A percentile compares a stretch with the other conserved stretches of the same genome.
Evolutionary conservation across 2,113 vertebrate species (phyloP).

Genomic region (Nettapus auritus): DNA sequence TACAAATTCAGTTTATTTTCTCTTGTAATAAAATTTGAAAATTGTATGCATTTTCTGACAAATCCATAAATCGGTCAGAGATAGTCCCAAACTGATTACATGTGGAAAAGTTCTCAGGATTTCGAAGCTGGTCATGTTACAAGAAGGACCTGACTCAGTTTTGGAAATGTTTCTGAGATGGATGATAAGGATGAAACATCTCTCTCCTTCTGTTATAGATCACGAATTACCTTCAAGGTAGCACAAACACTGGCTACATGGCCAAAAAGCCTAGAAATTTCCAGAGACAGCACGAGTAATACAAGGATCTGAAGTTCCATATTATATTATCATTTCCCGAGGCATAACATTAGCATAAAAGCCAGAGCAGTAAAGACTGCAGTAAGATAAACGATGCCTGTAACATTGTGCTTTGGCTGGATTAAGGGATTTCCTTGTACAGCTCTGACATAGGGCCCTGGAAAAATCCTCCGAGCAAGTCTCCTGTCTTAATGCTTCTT

Average conservation of each 20-base stretch:
- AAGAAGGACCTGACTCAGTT: background rate
- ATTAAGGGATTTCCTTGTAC: background rate
- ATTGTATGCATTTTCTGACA: background rate
- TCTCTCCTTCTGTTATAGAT: background rate
- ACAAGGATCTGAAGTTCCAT: background rate
- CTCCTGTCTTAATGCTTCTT: background rate
- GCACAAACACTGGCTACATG: background rate
- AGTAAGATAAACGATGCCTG: fast-evolving
- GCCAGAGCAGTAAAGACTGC: background rate
- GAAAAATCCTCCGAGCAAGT: background rate
- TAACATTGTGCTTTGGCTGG: background rate
- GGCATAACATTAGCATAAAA: background rate
- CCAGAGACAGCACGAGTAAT: background rate
- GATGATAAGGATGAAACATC: background rate
- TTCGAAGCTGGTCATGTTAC: background rate
- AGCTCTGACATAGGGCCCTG: background rate
- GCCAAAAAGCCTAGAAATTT: background rate
- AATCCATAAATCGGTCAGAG: background rate
- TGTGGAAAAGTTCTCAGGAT: background rate
- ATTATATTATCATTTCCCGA: background rate
- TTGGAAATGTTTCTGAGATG: background rate
- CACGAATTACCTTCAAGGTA: background rate
- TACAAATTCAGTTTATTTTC: background rate
- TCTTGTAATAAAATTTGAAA: background rate
- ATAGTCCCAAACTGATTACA: background rate